Base-by-base conservation (phyloP, 1,140 invertebrate genomes). In the Arctopsyche grandis region DNA sequence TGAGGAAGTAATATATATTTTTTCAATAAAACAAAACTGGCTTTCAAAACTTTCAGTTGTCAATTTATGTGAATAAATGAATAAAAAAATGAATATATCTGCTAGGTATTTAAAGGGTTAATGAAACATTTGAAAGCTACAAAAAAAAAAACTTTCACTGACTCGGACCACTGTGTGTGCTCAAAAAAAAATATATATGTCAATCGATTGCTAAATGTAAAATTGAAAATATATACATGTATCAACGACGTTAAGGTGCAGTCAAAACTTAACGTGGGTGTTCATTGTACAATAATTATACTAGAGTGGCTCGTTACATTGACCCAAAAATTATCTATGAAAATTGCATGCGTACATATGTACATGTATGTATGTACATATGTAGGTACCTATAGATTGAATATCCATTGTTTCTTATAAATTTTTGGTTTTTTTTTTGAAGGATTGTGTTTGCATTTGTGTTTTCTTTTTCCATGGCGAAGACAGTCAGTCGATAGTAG, bases 141-240 rank as follows among this genome's bases (percentile, higher is more conserved):
- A 1, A 38, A 38, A 4, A 38, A 38, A 7, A 7, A 38, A 38
- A 38, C 29, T 38, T 38, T 38, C 29, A 58, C n/a, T 5, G 56
- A 58, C 9, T 58, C 1, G 1, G 1, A 9, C 21, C 21, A 16
- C 21, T 9, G 56, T 16, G 1, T 9, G 1, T 58, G 21, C n/a
- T 52, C 9, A 52, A 9, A 69, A 26, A 71, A 43, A 26, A 22
- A 16, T 19, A 58, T 58, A 58, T 22, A 16, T 58, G 21, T 58
- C 56, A 58, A 19, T 22, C 56, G 1, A 22, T 58, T 19, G 21
- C n/a, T 22, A 56, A 74, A 48, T 22, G 22, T 56, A 48, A 66
- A 66, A 66, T 66, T 66, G 63, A 66, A 29, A 66, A 5, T 66
- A n/a, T n/a, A n/a, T n/a, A 12, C 63, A 29, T 26, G 63, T 66